phyloP scores from a whole-genome alignment of 2,888 invertebrate species.

The Conus canariensis region DNA sequence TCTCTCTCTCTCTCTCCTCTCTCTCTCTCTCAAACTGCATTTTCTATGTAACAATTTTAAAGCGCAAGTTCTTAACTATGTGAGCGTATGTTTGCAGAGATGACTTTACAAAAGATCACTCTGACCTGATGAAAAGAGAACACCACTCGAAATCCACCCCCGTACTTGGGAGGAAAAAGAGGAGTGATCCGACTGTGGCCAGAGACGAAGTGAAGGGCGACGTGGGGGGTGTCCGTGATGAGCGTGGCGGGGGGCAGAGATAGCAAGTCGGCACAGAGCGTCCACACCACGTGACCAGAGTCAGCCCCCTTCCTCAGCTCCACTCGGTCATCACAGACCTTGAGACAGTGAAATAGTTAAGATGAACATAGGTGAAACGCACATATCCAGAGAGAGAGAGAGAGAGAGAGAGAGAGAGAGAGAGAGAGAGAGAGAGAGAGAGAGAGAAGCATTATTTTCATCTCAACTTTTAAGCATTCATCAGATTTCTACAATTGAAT shows the following conservation, averaged over 20 bases:
- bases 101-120: neutral
- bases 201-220: neutral
- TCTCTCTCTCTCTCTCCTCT: too few species aligned
- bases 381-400: too few species aligned
- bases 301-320: neutral
- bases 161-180: neutral
- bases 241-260: neutral
- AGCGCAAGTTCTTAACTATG: too few species aligned
- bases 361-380: neutral
- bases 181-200: neutral
- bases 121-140: conserved; percentile 5
- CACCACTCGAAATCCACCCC: neutral
- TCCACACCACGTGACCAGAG: neutral
- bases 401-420: too few species aligned
- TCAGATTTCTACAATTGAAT: too few species aligned
- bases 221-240: neutral
- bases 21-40: too few species aligned
- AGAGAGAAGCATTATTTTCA: too few species aligned
- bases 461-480: too few species aligned
- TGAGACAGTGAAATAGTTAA: too few species aligned
- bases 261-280: neutral
- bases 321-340: neutral
- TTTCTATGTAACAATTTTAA: too few species aligned
- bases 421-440: too few species aligned
- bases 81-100: too few species aligned